Conservation (phyloP, 2,113 vertebrate genomes). For the Rhinogobius similis region DNA sequence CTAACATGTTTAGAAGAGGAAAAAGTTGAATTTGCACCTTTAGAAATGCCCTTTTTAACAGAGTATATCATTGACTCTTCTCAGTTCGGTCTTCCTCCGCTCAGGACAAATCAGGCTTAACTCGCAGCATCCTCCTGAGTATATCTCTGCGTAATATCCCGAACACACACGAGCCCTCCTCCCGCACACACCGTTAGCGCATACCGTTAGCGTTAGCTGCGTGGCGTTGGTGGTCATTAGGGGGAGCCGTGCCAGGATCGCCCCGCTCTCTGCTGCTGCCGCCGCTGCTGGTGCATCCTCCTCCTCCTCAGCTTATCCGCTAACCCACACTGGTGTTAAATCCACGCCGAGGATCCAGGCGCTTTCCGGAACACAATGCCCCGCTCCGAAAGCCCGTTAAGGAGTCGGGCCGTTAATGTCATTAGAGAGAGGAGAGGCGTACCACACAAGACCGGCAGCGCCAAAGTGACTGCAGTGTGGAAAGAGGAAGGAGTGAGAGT, state of each 20-base stretch:
- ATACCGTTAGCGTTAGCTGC: slow-evolving; percentile 64
- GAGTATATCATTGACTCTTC: too few relatives aligned
- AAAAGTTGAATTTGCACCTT: too few relatives aligned
- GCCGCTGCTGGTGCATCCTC: slow-evolving; percentile 38
- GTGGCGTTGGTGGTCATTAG: slow-evolving; percentile 81
- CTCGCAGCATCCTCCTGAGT: too few relatives aligned
- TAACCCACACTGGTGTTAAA: slow-evolving; percentile 76
- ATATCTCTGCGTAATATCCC: too few relatives aligned
- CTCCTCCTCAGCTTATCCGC: slow-evolving; percentile 82
- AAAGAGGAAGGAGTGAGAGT: slow-evolving; percentile 41
- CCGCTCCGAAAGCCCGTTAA: slow-evolving; percentile 78
- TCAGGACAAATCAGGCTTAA: too few relatives aligned
- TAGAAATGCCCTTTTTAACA: too few relatives aligned
- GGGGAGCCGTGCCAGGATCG: slow-evolving; percentile 74
- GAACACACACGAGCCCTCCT: background rate
- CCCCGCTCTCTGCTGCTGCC: slow-evolving; percentile 60
- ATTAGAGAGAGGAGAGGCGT: slow-evolving; percentile 69
- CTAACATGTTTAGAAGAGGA: too few relatives aligned
- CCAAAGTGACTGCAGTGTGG: slow-evolving; percentile 49
- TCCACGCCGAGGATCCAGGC: slow-evolving; percentile 62
- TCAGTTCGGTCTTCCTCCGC: too few relatives aligned
- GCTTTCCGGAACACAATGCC: slow-evolving; percentile 79
- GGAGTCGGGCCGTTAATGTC: slow-evolving; percentile 80
- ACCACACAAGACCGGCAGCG: slow-evolving; percentile 55
- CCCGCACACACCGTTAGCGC: too few relatives aligned